phyloP scores from a whole-genome alignment of 1,140 invertebrate genomes.

The Drosophila aff. region DNA sequence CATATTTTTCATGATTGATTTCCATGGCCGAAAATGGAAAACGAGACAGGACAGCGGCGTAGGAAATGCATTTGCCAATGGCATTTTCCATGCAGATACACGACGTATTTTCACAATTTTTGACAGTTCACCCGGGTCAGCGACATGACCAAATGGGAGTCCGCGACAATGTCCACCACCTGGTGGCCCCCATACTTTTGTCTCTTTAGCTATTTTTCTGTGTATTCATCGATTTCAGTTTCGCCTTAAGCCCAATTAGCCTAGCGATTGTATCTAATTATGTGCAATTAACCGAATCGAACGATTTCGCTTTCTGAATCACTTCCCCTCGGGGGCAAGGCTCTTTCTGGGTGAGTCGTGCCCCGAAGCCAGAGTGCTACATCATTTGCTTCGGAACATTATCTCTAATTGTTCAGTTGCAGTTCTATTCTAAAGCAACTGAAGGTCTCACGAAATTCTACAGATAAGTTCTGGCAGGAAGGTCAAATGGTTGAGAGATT shows the following conservation, averaged over 20 bases:
- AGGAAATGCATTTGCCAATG: conserved; percentile 38
- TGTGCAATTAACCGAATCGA: conserved; percentile 38
- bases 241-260: conserved; percentile 37
- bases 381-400: conserved; percentile 12
- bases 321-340: conserved; percentile 18
- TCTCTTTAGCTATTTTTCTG: conserved; percentile 1
- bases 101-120: conserved; percentile 40
- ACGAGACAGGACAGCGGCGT: conserved; percentile 2
- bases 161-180: conserved; percentile 4
- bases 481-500: conserved; percentile 16
- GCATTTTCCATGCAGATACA: conserved; percentile 29
- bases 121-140: conserved; percentile 41
- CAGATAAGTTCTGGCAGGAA: conserved; percentile 13
- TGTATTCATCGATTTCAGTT: conserved; percentile 9
- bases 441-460: conserved; percentile 12
- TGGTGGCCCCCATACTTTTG: conserved; percentile 20
- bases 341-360: conserved; percentile 38
- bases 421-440: conserved; percentile 15
- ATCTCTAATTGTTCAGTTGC: conserved; percentile 29
- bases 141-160: conserved; percentile 25
- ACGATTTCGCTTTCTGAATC: conserved; percentile 24
- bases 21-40: conserved; percentile 57
- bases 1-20: conserved; percentile 76
- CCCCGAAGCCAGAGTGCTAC: conserved; percentile 5
- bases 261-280: conserved; percentile 29